Evolutionary conservation across 2,113 vertebrate genomes (phyloP).

Genomic region (Microtus richardsoni): DNA sequence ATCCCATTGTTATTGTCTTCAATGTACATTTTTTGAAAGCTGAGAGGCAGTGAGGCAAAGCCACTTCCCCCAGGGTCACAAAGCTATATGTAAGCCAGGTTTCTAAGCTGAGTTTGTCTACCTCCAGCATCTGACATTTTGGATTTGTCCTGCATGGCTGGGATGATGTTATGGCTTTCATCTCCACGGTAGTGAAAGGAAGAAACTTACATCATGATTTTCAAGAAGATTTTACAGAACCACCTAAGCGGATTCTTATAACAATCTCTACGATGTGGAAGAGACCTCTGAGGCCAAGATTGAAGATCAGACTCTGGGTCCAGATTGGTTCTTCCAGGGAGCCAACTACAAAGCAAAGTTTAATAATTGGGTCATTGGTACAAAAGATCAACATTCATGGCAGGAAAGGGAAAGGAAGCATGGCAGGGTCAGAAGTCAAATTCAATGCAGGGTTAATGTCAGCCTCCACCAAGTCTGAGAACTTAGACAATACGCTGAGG

Average conservation of each 20-base stretch:
- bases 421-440: neutral
- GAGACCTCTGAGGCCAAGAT: no score
- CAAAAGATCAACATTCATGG: neutral
- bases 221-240: no score
- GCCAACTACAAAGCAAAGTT: no score
- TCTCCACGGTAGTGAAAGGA: no score
- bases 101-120: neutral
- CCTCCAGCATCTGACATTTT: neutral
- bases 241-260: no score
- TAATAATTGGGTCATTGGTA: neutral
- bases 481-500: neutral
- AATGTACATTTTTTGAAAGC: neutral
- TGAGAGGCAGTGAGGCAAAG: neutral
- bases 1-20: neutral
- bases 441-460: neutral
- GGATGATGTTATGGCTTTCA: no score
- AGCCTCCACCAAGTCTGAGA: neutral
- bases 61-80: neutral
- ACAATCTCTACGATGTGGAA: no score
- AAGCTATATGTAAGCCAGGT: neutral
- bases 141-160: no score
- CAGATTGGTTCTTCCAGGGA: no score
- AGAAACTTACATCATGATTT: no score
- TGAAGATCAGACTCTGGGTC: no score
- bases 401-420: neutral